Conservation (phyloP, 1,140 invertebrate species). For the Drosophila nebulosa region DNA sequence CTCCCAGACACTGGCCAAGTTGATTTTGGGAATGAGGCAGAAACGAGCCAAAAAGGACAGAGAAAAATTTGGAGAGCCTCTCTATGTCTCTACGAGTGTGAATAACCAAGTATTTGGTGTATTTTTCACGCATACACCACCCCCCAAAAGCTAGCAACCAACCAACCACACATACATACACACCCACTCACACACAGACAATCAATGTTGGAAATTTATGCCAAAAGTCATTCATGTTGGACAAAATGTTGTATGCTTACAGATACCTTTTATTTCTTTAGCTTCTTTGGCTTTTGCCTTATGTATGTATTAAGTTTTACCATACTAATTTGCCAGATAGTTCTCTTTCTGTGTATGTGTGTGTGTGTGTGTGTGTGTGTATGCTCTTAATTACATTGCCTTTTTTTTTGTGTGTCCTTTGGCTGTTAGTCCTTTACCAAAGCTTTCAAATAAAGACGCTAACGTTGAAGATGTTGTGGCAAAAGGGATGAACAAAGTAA, state of each 20-base stretch:
- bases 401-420: conserved; percentile 53
- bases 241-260: conserved; percentile 26
- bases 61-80: not conserved
- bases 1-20: conserved; percentile 53
- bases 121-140: conserved; percentile 48
- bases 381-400: conserved; percentile 67
- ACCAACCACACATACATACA: not conserved
- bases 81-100: conserved; percentile 28
- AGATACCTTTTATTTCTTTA: conserved; percentile 42
- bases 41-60: not conserved
- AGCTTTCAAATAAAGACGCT: conserved; percentile 23
- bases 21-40: conserved; percentile 36
- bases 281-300: conserved; percentile 25
- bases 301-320: conserved; percentile 67
- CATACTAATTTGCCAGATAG: conserved; percentile 70
- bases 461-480: conserved; percentile 16
- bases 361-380: conserved; percentile 29
- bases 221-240: conserved; percentile 56
- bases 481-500: conserved; percentile 28
- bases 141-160: not conserved
- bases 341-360: conserved; percentile 37
- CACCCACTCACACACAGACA: conserved; percentile 17
- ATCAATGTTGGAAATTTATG: conserved; percentile 69
- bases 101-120: conserved; percentile 51
- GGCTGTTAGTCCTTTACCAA: conserved; percentile 19